Evolutionary conservation across 2,888 invertebrate genomes (phyloP).

Genomic region (Campoplex capitator): DNA sequence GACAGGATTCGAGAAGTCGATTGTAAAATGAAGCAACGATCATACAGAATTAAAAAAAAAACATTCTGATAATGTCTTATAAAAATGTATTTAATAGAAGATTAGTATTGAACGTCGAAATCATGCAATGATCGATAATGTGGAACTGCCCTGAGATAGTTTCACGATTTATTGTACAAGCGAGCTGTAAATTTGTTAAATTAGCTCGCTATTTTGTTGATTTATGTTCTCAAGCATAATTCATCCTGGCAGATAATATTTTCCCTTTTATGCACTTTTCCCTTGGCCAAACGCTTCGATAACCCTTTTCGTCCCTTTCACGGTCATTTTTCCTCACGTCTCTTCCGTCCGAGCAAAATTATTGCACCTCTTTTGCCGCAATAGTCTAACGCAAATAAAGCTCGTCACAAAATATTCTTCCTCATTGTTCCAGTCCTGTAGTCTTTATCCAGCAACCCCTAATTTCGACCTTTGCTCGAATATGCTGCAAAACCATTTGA

Average conservation of each 20-base stretch:
- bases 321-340: slow-evolving; percentile 55
- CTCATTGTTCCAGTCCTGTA: slow-evolving; percentile 67
- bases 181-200: slow-evolving; percentile 5
- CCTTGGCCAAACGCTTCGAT: slow-evolving; percentile 23
- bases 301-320: slow-evolving; percentile 67
- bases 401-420: slow-evolving; percentile 60
- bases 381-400: slow-evolving; percentile 70
- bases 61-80: not conserved
- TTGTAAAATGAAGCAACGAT: too few species aligned
- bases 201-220: slow-evolving; percentile 11
- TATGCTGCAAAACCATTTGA: slow-evolving; percentile 79
- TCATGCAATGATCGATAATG: not conserved
- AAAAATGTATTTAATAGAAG: not conserved
- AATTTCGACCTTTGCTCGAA: slow-evolving; percentile 77
- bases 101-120: not conserved
- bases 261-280: not conserved
- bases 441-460: slow-evolving; percentile 56
- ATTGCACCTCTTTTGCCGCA: slow-evolving; percentile 67
- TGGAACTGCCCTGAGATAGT: not conserved
- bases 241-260: slow-evolving; percentile 21
- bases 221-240: slow-evolving; percentile 28
- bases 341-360: slow-evolving; percentile 66
- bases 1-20: not conserved
- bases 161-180: not conserved
- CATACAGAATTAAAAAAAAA: not conserved